Evolutionary conservation across 1,140 invertebrate species (phyloP).

Genomic region (Achatina immaculata): DNA sequence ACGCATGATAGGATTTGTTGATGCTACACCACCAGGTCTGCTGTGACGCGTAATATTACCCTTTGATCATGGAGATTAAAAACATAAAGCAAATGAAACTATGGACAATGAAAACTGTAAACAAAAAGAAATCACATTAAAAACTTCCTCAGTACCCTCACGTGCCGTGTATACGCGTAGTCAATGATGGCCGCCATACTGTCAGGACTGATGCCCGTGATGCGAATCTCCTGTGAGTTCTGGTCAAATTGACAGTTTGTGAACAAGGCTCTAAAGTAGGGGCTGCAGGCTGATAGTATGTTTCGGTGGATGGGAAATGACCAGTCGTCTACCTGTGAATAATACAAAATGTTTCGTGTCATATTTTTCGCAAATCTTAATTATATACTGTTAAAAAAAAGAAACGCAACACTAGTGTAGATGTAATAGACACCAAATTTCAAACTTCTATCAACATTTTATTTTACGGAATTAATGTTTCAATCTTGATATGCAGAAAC

Average conservation of each 20-base stretch:
- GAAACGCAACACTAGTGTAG: too few relatives aligned
- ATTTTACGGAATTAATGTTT: too few relatives aligned
- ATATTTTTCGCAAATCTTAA: too few relatives aligned
- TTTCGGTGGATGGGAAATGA: conserved; percentile 45
- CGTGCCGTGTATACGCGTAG: conserved; percentile 36
- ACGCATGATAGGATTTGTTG: too few relatives aligned
- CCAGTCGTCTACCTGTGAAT: conserved; percentile 75
- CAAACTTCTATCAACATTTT: neutral
- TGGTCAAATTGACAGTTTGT: conserved; percentile 56
- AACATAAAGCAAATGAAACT: neutral
- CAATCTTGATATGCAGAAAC: too few relatives aligned
- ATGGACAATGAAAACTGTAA: too few relatives aligned
- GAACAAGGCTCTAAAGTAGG: conserved; percentile 63
- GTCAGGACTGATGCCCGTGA: conserved; percentile 35
- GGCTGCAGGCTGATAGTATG: conserved; percentile 50
- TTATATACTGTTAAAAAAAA: too few relatives aligned
- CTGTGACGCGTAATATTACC: too few relatives aligned
- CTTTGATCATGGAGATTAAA: too few relatives aligned
- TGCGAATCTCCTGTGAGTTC: conserved; percentile 36
- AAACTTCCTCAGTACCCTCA: conserved; percentile 21
- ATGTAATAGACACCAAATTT: too few relatives aligned
- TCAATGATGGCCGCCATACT: conserved; percentile 40
- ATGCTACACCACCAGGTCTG: too few relatives aligned
- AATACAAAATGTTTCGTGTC: conserved; percentile 78
- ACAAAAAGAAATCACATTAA: neutral